Evolutionary conservation across 1,140 invertebrate genomes (phyloP), one percentile per base, ranked within the genome.

Genomic region (Chionoecetes opilio): DNA sequence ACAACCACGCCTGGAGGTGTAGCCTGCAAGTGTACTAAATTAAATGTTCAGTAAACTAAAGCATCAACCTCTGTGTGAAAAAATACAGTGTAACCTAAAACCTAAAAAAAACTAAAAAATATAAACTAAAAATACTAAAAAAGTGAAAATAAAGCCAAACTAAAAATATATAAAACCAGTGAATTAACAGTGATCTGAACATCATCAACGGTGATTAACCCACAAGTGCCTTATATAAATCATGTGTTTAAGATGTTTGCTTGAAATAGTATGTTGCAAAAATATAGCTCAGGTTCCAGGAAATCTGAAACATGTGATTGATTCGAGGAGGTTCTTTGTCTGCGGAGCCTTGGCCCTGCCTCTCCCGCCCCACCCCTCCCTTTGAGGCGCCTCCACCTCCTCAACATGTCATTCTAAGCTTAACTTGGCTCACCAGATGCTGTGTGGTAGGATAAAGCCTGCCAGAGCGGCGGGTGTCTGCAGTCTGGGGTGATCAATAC

Each of bases 101-200:
- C 32, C 29, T 34, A 86, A 86, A 34, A 34, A 86, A 86, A 8
- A 86, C 1, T 38, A 86, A 86, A 91, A 91, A 11, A 91, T 91
- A 46, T 91, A 91, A 91, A 26, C 34, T 34, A 53, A 91, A 26
- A 63, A 91, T 75, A 75, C 89, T 91, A 91, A 91, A 86, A n/a
- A 91, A 35, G 53, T 75, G 89, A 91, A 75, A 75, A 31, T 91
- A 82, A 90, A 91, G 34, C 89, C 32, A 91, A 91, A 91, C 53
- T 91, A 75, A 91, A 75, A 75, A 53, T 31, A 63, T 26, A 91
- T 91, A 75, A 91, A 91, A 75, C 88, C 89, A 91, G 89, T 91
- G 89, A 75, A 34, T 35, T 91, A 91, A 91, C 88, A 91, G 89
- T 91, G 89, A 75, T 34, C 14, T 75, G 89, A 91, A 91, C 89